Evolutionary conservation across 2,113 vertebrate genomes (phyloP), one percentile per base, ranked within the genome.

Genomic region (Malurus cyaneus): DNA sequence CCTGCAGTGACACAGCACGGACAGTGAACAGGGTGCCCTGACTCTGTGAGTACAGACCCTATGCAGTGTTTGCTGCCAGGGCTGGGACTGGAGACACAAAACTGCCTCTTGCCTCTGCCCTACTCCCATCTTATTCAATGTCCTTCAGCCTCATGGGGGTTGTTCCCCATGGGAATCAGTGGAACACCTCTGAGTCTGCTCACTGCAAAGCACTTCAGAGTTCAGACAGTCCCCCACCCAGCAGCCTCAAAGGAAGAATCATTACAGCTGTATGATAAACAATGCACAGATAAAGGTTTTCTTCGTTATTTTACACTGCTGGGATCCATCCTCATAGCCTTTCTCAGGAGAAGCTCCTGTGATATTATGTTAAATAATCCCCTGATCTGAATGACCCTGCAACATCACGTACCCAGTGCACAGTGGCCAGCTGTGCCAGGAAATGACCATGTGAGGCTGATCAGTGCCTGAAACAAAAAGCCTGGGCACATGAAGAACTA

Each of bases 391-490:
- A 39, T 7, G 49, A 21, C 71, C 29, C 14, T 2, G 4, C 39
- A 31, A 1, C 1, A 0, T 3, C 36, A 32, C 4, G 1, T 8
- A 10, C 16, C 42, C 62, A 39, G 18, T 3, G 14, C 14, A 20
- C 10, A 54, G 29, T 2, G 5, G n/a, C n/a, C n/a, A n/a, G n/a
- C n/a, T n/a, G n/a, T n/a, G n/a, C 39, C 15, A 42, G 57, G 36
- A 39, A 32, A 32, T 14, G 62, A 28, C 3, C 5, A 19, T 18
- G 34, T 31, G 39, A 52, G 49, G 61, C 50, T 87, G 39, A 53
- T 39, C 4, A 53, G 39, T 32, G 9, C 59, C 61, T 46, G 20
- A 53, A 24, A 14, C 2, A 16, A 83, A 87, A 7, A 65, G 47
- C 32, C 57, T 64, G 80, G 49, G 39, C 39, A 31, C 24, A 11